Base-by-base conservation (phyloP, 2,113 vertebrate species). In the Pelodiscus sinensis region DNA sequence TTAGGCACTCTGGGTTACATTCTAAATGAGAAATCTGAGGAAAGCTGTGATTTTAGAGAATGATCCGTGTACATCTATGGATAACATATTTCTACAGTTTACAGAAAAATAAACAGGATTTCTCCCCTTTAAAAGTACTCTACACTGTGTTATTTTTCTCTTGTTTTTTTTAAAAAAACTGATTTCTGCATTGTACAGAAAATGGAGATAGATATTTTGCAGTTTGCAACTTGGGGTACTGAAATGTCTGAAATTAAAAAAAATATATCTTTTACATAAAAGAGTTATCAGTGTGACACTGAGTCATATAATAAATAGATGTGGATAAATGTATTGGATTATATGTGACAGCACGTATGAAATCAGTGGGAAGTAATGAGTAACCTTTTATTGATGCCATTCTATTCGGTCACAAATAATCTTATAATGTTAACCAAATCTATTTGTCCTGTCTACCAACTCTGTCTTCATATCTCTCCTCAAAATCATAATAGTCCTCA, bases 1-100 rank as follows among this genome's bases (percentile, higher is more conserved):
- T 87, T 88, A 96, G 75, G 51, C 94, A 95, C n/a, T 95, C 55
- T 88, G 13, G 60, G 65, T 95, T 97, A 85, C 35, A 88, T 96
- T 94, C 79, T 21, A 83, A 95, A 94, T 90, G 79, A 91, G 92
- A 96, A 93, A 90, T 90, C 38, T 89, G 62, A 60, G 78, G 58
- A 79, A 89, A 97, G 87, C 87, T 90, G 29, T 82, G 16, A 38
- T 81, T 92, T 15, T 91, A 83, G 35, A 89, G 57, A 80, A 93
- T 88, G 12, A 81, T 24, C 55, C 38, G 25, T 79, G 58, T 80
- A 24, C 95, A 93, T 90, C 21, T 55, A 89, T 97, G 96, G 97
- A n/a, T 3, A 65, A 54, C 9, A 85, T 50, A 56, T 56, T 85
- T 60, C 50, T 89, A 62, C 16, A 93, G 86, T 92, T 90, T 68